A percentile compares a stretch with the other conserved stretches of the same genome.
phyloP scores from a whole-genome alignment of 2,113 vertebrate genomes.

The Sylvilagus bachmani region DNA sequence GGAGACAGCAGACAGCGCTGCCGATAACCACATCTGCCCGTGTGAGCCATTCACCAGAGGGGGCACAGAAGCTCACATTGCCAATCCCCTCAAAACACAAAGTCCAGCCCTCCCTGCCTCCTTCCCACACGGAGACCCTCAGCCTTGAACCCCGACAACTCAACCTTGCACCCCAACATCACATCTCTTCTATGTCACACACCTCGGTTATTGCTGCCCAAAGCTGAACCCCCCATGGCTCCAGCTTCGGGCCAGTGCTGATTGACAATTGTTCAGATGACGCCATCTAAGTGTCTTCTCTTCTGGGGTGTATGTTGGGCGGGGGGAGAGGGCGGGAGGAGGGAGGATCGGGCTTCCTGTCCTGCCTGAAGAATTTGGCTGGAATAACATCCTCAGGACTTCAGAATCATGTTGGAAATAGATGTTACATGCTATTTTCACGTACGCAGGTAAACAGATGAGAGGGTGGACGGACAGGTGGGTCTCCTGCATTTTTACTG shows the following conservation, averaged over 20 bases:
- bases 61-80: rapidly evolving
- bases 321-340: too few species aligned
- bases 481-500: too few species aligned
- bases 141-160: rapidly evolving
- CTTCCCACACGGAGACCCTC: rapidly evolving
- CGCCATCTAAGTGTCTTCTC: rapidly evolving
- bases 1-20: not conserved
- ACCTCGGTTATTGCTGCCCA: rapidly evolving
- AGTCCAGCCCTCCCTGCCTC: rapidly evolving
- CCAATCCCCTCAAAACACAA: not conserved
- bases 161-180: rapidly evolving
- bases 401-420: too few species aligned
- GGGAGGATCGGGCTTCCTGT: not conserved
- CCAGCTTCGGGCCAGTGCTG: not conserved
- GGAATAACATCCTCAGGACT: too few species aligned
- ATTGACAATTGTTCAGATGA: not conserved
- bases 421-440: too few species aligned
- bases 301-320: not conserved
- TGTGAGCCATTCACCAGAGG: rapidly evolving
- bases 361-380: rapidly evolving
- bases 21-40: rapidly evolving
- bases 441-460: too few species aligned
- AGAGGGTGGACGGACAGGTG: too few species aligned
- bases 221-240: not conserved
- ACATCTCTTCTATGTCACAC: not conserved